Conservation (phyloP, 2,888 invertebrate species). For the Agrotis clavis region DNA sequence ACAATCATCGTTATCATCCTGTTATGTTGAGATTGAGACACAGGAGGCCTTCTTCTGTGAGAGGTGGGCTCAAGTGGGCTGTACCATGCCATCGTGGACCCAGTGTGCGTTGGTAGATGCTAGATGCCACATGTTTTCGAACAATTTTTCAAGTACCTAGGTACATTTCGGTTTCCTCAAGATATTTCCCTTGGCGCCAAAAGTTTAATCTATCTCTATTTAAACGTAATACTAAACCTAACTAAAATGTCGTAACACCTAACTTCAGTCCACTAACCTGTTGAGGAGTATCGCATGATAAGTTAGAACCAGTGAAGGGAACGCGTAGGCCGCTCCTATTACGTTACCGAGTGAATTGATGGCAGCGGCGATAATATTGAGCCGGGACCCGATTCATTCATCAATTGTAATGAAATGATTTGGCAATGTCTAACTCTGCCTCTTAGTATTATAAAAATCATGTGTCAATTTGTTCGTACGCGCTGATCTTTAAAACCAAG, state of each 20-base stretch:
- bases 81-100: too few species aligned
- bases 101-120: too few species aligned
- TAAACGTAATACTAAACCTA: conserved; percentile 4
- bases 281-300: conserved; percentile 58
- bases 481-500: too few species aligned
- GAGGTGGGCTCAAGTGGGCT: too few species aligned
- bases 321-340: conserved; percentile 69
- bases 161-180: too few species aligned
- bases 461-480: too few species aligned
- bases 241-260: conserved; percentile 34
- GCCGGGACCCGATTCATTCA: conserved; percentile 66
- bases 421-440: conserved; percentile 50
- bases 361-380: conserved; percentile 64
- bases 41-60: too few species aligned
- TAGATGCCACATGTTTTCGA: too few species aligned
- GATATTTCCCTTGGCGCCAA: background rate
- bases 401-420: conserved; percentile 68
- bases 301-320: conserved; percentile 69
- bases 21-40: too few species aligned
- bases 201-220: background rate
- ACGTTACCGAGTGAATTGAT: conserved; percentile 63
- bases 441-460: too few species aligned
- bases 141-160: too few species aligned
- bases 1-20: too few species aligned
- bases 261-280: conserved; percentile 42